Conservation (phyloP, 2,113 vertebrate genomes). For the Thermophis baileyi region DNA sequence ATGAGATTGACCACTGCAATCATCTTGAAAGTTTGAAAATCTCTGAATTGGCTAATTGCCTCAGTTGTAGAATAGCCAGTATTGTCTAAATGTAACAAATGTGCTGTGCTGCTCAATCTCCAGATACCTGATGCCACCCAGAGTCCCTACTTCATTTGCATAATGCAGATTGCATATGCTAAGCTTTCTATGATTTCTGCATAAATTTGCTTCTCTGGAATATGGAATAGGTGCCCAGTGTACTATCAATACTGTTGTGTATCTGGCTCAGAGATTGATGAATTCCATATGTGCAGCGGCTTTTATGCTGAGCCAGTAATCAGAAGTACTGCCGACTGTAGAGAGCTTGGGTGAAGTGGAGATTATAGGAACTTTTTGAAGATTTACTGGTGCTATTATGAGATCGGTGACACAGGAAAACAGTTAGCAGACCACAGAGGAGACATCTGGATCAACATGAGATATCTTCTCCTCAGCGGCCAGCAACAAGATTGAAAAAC, state of each 20-base stretch:
- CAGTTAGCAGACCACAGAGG: neutral
- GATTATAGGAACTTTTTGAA: slow-evolving; percentile 21
- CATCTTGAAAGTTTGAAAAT: neutral
- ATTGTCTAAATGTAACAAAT: neutral
- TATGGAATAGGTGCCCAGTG: neutral
- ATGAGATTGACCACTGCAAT: neutral
- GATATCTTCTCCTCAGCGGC: neutral
- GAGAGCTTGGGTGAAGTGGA: slow-evolving; percentile 4
- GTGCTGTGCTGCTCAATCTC: neutral
- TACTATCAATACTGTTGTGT: slow-evolving; percentile 1
- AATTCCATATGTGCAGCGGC: slow-evolving; percentile 2
- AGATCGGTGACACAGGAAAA: slow-evolving; percentile 16
- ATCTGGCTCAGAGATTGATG: slow-evolving; percentile 4
- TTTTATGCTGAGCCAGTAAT: slow-evolving; percentile 29
- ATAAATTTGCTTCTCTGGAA: neutral
- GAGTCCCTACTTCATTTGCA: neutral
- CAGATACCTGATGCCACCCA: neutral
- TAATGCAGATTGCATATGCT: neutral
- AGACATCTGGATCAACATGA: neutral
- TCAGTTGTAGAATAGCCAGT: neutral
- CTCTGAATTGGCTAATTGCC: neutral
- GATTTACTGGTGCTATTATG: neutral
- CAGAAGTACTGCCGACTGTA: slow-evolving; percentile 1
- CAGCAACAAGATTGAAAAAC: neutral
- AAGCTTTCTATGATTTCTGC: neutral